Evolutionary conservation across 2,797 vertebrate species (phyloP), one percentile per base, ranked within the genome.

Genomic region (Acanthurus lineatus): DNA sequence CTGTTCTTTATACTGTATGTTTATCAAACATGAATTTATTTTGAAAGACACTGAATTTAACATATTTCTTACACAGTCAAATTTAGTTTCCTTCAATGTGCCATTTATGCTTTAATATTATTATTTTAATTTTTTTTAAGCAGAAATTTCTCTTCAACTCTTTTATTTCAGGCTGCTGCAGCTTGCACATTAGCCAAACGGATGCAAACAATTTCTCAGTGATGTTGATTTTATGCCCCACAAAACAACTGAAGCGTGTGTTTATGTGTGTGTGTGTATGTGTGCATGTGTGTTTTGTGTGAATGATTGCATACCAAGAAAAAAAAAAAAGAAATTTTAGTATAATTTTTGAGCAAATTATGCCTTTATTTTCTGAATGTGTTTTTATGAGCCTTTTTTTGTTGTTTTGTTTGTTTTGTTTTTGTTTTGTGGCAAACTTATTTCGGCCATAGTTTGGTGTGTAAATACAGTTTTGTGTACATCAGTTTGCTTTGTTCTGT

Each of bases 391-490:
- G 74, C 15, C 11, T 57, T 73, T 73, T 69, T 3, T 19, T 53
- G 12, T 9, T 40, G 40, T 8, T 8, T 40, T 40, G 7, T 40
- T 40, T 40, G 40, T 40, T 40, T 8, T 40, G 40, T 40, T 56
- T 82, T 56, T 32, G 28, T 75, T 73, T 73, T 73, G 15, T 76
- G 22, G 42, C 48, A 73, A 48, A 71, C 22, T 3, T 62, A 54
- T 71, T 66, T 83, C 20, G n/a, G 68, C 42, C 35, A 68, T 79
- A 45, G 52, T 84, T 85, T 86, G 77, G 64, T 79, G 69, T 82
- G 75, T 87, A 77, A 85, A 84, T 84, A 83, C 42, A 57, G 44
- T 86, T 83, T 81, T 42, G 60, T 86, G 83, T 81, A 75, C 56
- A 49, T 70, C 28, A 66, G 49, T 74, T 84, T 20, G 62, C 40